Evolutionary conservation across 2,113 vertebrate species (phyloP).

Genomic region (Procavia capensis): DNA sequence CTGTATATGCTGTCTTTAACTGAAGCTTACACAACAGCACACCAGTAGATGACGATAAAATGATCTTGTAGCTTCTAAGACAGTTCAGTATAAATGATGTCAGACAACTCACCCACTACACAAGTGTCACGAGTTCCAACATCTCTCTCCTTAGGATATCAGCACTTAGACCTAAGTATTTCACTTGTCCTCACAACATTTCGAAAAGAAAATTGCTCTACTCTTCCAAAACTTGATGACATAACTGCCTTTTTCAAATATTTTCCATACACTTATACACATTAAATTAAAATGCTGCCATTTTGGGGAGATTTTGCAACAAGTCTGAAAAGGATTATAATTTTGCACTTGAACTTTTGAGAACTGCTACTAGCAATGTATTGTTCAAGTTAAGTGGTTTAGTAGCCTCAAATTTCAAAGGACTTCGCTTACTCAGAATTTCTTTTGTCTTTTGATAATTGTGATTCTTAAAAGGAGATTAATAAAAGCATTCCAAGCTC

Average conservation of each 20-base stretch:
- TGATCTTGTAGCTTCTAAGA: slow-evolving; percentile 45
- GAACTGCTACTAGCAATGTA: slow-evolving; percentile 58
- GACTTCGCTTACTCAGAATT: slow-evolving; percentile 50
- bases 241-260: slow-evolving; percentile 59
- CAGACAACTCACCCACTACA: not conserved
- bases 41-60: not conserved
- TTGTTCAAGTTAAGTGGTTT: slow-evolving; percentile 56
- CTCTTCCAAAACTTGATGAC: slow-evolving; percentile 36
- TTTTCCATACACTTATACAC: slow-evolving; percentile 29
- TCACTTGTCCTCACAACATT: not conserved
- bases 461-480: slow-evolving; percentile 13
- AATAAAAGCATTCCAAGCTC: slow-evolving; percentile 41
- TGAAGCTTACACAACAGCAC: not conserved
- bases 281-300: slow-evolving; percentile 33
- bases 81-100: slow-evolving; percentile 40
- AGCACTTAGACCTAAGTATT: not conserved
- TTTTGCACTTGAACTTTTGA: slow-evolving; percentile 69
- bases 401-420: slow-evolving; percentile 60
- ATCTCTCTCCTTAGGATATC: not conserved
- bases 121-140: not conserved
- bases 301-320: slow-evolving; percentile 70
- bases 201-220: not conserved
- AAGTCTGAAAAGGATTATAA: slow-evolving; percentile 69
- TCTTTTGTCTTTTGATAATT: slow-evolving; percentile 41
- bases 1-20: not conserved